Percentiles rank a stretch among this genome's conserved stretches.
Evolutionary conservation across 1,140 invertebrate genomes (phyloP).

Genomic region (Atta colombica): DNA sequence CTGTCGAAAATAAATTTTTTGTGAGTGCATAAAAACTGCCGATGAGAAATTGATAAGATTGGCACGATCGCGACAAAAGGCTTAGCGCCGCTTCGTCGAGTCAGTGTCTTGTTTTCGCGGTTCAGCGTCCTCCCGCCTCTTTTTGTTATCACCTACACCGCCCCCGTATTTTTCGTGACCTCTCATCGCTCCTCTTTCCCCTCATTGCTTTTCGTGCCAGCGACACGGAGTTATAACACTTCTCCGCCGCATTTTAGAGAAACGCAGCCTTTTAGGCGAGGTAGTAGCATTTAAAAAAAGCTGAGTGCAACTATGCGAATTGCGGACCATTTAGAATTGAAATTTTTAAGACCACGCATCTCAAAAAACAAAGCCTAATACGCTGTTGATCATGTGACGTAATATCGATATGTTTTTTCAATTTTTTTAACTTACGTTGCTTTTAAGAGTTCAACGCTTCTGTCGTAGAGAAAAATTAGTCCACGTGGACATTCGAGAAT

Average conservation of each 20-base stretch:
- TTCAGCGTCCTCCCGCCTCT: conserved; percentile 40
- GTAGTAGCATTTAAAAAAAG: conserved; percentile 63
- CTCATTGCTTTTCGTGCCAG: conserved; percentile 47
- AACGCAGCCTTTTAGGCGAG: conserved; percentile 64
- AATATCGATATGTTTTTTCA: conserved; percentile 18
- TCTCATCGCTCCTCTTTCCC: background rate
- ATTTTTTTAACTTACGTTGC: conserved; percentile 31
- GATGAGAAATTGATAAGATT: conserved; percentile 30
- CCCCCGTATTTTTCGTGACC: conserved; percentile 66
- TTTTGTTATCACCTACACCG: conserved; percentile 58
- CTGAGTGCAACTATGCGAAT: conserved; percentile 40
- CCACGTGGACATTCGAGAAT: conserved; percentile 18
- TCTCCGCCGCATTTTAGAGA: conserved; percentile 66
- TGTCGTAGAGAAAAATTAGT: conserved; percentile 40
- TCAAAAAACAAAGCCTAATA: conserved; percentile 2
- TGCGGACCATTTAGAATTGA: conserved; percentile 51
- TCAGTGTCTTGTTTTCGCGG: conserved; percentile 61
- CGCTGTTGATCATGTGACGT: background rate
- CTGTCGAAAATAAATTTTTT: background rate
- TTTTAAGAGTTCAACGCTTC: background rate
- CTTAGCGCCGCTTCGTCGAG: conserved; percentile 36
- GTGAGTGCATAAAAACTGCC: background rate
- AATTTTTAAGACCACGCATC: conserved; percentile 43
- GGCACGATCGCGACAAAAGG: background rate
- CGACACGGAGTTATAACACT: conserved; percentile 61